phyloP scores from a whole-genome alignment of 2,888 invertebrate genomes.

The Ormyrus thymus region DNA sequence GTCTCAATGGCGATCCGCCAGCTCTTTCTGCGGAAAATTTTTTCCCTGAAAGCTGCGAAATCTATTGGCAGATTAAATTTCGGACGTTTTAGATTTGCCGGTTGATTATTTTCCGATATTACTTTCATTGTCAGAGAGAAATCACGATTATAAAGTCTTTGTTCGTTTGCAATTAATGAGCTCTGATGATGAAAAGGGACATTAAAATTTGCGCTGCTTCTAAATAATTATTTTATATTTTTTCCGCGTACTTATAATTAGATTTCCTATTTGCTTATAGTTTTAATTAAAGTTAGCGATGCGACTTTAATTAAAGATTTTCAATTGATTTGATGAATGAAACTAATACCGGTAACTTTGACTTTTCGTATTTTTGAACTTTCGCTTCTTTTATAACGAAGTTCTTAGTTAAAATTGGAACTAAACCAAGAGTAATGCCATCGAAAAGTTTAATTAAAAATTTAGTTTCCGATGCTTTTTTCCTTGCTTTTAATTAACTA shows the following conservation, averaged over 20 bases:
- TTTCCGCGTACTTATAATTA: background rate
- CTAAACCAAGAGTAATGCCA: constrained; percentile 28
- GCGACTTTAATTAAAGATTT: constrained; percentile 15
- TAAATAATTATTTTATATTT: too few species aligned
- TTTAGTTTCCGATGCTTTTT: constrained; percentile 2
- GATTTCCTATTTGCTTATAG: background rate
- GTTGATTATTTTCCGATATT: too few species aligned
- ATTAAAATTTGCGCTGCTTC: too few species aligned
- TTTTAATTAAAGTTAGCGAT: constrained; percentile 31
- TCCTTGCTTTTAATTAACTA: constrained; percentile 19
- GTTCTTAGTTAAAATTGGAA: constrained; percentile 46
- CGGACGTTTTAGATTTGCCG: too few species aligned
- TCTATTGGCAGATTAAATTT: too few species aligned
- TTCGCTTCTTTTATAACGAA: constrained; percentile 26
- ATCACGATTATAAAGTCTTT: too few species aligned
- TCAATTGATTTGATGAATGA: constrained; percentile 27
- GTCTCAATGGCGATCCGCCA: too few species aligned
- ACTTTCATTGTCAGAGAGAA: too few species aligned
- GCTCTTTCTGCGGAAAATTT: too few species aligned
- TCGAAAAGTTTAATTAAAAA: constrained; percentile 49
- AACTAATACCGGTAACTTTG: constrained; percentile 10
- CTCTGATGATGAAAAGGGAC: too few species aligned
- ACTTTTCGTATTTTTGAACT: constrained; percentile 19
- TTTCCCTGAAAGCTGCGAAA: too few species aligned
- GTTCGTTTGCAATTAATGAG: too few species aligned